Evolutionary conservation across 92 coral and sea anemone species (phyloP).

Genomic region (Meandrina meandrites): DNA sequence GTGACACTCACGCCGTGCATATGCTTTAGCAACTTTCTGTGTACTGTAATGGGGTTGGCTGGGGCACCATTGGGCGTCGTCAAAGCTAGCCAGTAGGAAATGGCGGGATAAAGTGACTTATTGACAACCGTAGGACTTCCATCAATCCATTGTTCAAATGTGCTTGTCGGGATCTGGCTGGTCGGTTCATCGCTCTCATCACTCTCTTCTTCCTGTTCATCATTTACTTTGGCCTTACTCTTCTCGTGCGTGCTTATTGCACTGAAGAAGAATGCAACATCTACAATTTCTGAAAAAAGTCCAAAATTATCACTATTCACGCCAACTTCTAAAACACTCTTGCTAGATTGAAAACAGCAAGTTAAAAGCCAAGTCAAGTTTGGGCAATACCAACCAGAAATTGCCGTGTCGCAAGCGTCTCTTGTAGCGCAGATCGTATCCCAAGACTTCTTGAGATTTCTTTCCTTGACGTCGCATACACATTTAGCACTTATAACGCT

Average conservation of each 20-base stretch:
- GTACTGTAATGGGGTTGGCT: conserved; percentile 16
- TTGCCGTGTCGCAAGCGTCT: no score
- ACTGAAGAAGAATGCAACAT: not conserved
- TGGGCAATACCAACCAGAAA: not conserved
- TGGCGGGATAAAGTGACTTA: not conserved
- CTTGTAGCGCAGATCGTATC: not conserved
- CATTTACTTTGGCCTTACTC: not conserved
- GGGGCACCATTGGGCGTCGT: conserved; percentile 30
- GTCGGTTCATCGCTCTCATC: not conserved
- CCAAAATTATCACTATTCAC: not conserved
- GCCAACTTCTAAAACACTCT: no score
- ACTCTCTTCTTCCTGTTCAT: not conserved
- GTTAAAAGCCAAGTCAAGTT: no score
- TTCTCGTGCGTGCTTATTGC: not conserved
- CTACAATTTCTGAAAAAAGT: not conserved
- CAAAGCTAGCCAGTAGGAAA: conserved; percentile 8
- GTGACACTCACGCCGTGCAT: conserved; percentile 1
- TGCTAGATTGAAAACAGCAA: no score
- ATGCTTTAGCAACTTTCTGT: not conserved
- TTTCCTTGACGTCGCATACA: not conserved
- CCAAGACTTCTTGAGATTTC: not conserved
- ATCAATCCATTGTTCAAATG: not conserved
- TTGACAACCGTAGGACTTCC: not conserved
- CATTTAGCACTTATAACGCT: conserved; percentile 37
- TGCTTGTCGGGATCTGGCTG: not conserved